Evolutionary conservation across 2,888 invertebrate species (phyloP).

Genomic region (Endotricha flammealis): DNA sequence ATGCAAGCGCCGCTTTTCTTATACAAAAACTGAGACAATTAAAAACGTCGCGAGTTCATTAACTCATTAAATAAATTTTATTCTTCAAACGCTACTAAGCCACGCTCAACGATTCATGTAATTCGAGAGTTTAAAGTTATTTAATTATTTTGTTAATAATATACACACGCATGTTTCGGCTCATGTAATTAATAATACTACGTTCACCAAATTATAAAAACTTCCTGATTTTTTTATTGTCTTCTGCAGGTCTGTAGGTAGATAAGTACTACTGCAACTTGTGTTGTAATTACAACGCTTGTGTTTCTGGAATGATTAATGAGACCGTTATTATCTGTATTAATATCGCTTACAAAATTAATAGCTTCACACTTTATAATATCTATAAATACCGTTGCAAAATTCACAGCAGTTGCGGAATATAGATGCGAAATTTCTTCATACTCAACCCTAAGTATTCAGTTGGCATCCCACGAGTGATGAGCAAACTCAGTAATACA

Average conservation of each 20-base stretch:
- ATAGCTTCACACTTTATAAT: neutral
- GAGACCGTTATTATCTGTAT: neutral
- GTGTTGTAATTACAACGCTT: conserved; percentile 1
- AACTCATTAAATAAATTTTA: conserved; percentile 5
- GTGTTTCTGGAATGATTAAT: neutral
- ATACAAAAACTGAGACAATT: conserved; percentile 7
- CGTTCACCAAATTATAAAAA: conserved; percentile 9
- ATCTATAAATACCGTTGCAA: conserved; percentile 10
- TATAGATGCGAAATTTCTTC: conserved; percentile 28
- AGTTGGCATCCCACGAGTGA: conserved; percentile 25
- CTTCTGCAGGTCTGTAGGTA: neutral
- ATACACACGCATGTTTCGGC: conserved; percentile 4
- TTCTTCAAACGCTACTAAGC: conserved; percentile 3
- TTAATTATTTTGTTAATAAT: conserved; percentile 6
- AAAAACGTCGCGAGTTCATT: conserved; percentile 3
- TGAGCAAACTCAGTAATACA: conserved; percentile 28
- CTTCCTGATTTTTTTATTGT: conserved; percentile 32
- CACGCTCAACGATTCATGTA: conserved; percentile 3
- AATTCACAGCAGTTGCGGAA: conserved; percentile 18
- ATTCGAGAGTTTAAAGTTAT: conserved; percentile 1
- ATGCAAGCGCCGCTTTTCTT: conserved; percentile 2
- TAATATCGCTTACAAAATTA: no score
- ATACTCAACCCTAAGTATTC: conserved; percentile 26
- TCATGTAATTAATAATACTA: conserved; percentile 3
- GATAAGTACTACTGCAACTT: neutral